Conservation (phyloP, 2,888 invertebrate species). For the Biston stratarius region DNA sequence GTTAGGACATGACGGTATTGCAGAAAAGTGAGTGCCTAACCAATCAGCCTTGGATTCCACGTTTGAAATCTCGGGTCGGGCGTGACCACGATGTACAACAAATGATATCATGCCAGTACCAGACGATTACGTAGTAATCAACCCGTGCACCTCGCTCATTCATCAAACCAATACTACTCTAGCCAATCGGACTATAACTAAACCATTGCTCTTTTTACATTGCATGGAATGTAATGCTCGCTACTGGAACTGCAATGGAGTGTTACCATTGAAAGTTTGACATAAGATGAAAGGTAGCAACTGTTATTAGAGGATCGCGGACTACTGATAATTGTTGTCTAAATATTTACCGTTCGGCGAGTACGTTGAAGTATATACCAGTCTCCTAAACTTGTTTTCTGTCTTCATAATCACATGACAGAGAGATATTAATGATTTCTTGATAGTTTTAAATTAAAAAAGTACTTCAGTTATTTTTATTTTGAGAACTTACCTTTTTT, state of each 20-base stretch:
- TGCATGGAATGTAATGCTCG: constrained; percentile 6
- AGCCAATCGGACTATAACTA: constrained; percentile 34
- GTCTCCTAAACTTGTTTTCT: constrained; percentile 60
- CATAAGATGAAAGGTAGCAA: constrained; percentile 50
- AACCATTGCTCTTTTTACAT: constrained; percentile 52
- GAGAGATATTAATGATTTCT: constrained; percentile 13
- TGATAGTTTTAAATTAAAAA: background rate
- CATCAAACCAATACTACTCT: constrained; percentile 38
- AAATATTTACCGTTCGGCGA: constrained; percentile 77
- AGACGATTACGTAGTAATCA: constrained; percentile 79
- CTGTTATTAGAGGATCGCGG: constrained; percentile 68
- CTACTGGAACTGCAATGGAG: constrained; percentile 50
- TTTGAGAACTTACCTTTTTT: background rate
- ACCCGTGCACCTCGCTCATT: constrained; percentile 59
- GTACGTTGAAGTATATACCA: constrained; percentile 66
- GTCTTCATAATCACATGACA: constrained; percentile 45
- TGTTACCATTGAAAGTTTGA: constrained; percentile 12
- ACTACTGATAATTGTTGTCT: constrained; percentile 80
- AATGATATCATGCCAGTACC: constrained; percentile 78
- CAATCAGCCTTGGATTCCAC: constrained; percentile 61
- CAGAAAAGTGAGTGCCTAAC: constrained; percentile 40
- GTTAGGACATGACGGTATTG: constrained; percentile 38
- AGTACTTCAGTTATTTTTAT: background rate
- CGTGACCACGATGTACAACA: constrained; percentile 74
- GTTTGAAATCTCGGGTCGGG: constrained; percentile 66